Conservation (phyloP, 2,888 invertebrate genomes). For the Dolichomitus sp. region DNA sequence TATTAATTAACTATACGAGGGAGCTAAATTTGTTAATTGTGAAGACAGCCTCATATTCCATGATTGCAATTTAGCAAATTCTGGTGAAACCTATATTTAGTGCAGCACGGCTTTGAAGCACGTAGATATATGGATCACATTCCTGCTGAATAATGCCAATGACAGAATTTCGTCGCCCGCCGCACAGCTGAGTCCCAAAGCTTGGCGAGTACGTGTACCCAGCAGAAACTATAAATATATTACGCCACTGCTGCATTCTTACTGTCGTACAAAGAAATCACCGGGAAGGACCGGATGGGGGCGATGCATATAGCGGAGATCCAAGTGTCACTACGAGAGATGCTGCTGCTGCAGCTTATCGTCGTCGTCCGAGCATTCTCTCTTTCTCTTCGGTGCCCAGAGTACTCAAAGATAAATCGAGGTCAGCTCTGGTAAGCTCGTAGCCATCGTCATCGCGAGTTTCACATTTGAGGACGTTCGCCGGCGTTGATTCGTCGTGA, state of each 20-base stretch:
- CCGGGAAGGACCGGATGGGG: neutral
- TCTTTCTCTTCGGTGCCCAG: constrained; percentile 22
- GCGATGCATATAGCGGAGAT: constrained; percentile 20
- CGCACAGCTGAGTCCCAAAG: neutral
- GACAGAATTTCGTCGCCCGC: constrained; percentile 3
- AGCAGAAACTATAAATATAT: constrained; percentile 42
- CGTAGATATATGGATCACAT: neutral
- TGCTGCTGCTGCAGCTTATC: constrained; percentile 45
- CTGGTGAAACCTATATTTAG: neutral
- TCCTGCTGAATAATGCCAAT: neutral
- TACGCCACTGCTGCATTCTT: constrained; percentile 36
- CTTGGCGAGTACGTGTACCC: neutral
- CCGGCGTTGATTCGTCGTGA: constrained; percentile 47
- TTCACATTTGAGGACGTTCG: constrained; percentile 64
- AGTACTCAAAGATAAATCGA: constrained; percentile 64
- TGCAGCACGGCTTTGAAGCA: neutral
- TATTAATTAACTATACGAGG: too few relatives aligned
- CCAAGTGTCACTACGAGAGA: constrained; percentile 16
- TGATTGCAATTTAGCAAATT: neutral
- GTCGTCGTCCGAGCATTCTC: constrained; percentile 20
- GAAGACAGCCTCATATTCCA: neutral
- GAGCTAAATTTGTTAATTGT: neutral
- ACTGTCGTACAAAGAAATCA: constrained; percentile 31
- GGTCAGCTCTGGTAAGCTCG: constrained; percentile 57
- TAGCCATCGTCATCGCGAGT: constrained; percentile 60